phyloP scores from a whole-genome alignment of 1,140 invertebrate species.

The Notospermus geniculatus region DNA sequence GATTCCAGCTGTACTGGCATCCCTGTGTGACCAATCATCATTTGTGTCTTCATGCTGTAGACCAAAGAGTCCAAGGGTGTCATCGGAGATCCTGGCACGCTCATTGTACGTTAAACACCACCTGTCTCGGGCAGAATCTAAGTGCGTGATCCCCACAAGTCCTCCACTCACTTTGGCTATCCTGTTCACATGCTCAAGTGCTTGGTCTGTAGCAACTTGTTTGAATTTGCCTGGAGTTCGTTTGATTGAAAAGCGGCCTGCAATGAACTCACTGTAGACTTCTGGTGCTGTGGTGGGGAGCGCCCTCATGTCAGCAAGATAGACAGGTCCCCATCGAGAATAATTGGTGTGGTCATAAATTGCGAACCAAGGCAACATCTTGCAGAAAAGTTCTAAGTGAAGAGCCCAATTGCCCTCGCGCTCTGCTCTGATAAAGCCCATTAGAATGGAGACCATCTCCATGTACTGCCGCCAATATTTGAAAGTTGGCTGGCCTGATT shows the following conservation, averaged over 20 bases:
- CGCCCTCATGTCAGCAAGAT: conserved; percentile 17
- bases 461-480: no score
- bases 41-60: no score
- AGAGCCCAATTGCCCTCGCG: conserved; percentile 8
- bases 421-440: conserved; percentile 12
- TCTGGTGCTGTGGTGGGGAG: neutral
- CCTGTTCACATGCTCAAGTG: conserved; percentile 15
- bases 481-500: no score
- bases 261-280: neutral
- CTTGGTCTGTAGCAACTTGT: conserved; percentile 17
- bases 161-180: conserved; percentile 7
- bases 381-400: conserved; percentile 6
- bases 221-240: conserved; percentile 13
- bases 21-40: no score
- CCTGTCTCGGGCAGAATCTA: no score
- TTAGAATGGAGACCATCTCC: no score
- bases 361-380: conserved; percentile 11
- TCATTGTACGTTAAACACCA: no score
- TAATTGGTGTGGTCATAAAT: conserved; percentile 16
- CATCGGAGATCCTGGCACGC: no score
- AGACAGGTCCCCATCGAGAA: conserved; percentile 14
- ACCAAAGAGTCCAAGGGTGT: no score
- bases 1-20: no score
- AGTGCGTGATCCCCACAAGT: no score
- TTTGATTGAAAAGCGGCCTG: conserved; percentile 17